phyloP scores from a whole-genome alignment of 2,113 vertebrate genomes.

The Myxocyprinus asiaticus region DNA sequence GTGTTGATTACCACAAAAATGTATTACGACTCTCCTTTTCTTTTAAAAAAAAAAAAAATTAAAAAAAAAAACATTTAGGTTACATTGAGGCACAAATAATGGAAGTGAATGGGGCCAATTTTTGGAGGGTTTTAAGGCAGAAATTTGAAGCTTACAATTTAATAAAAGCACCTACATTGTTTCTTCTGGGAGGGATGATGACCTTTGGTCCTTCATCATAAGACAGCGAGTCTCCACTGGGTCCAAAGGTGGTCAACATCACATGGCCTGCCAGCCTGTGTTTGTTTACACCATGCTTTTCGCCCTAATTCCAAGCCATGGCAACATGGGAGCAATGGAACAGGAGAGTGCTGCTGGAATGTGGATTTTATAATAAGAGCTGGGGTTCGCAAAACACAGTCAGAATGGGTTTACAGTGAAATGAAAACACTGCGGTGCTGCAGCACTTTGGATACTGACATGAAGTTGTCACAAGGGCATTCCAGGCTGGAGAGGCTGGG shows the following conservation, averaged over 20 bases:
- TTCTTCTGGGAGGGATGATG: not conserved
- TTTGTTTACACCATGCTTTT: slow-evolving; percentile 38
- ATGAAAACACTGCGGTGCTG: slow-evolving; percentile 19
- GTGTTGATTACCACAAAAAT: no score
- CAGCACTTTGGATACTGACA: slow-evolving; percentile 9
- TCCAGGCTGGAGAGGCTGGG: slow-evolving; percentile 37
- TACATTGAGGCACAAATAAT: no score
- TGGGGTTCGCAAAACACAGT: not conserved
- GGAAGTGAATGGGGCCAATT: no score
- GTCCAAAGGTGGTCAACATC: slow-evolving; percentile 51
- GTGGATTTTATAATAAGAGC: not conserved
- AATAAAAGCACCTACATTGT: no score
- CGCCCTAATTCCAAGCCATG: slow-evolving; percentile 31
- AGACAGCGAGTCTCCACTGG: slow-evolving; percentile 43
- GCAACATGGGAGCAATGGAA: not conserved
- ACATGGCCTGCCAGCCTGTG: slow-evolving; percentile 31
- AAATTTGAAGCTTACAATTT: no score
- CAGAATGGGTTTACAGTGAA: slow-evolving; percentile 22
- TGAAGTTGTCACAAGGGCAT: slow-evolving; percentile 44
- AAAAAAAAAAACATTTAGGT: no score
- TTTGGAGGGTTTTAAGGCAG: no score
- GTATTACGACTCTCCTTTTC: no score
- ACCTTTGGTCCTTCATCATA: slow-evolving; percentile 42
- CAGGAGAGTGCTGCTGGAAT: slow-evolving; percentile 11
- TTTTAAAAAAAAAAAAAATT: no score